Evolutionary conservation across 1,140 invertebrate species (phyloP), one percentile per base, ranked within the genome.

Genomic region (Cheumatopsyche charites): DNA sequence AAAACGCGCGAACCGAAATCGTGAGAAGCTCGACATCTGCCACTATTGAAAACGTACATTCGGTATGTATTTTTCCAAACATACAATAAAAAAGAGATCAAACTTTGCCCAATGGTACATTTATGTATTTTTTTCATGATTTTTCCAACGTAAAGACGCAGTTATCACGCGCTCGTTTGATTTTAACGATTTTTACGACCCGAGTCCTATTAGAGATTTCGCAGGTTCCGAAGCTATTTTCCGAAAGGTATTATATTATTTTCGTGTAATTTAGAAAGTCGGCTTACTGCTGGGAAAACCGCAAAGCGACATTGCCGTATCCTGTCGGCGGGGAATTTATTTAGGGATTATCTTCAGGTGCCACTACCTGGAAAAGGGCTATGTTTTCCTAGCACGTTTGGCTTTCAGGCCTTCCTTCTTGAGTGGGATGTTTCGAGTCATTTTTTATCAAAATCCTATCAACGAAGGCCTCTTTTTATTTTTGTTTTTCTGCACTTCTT

Each of bases 381-480:
- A 25, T 25, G 12, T 25, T 58, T 25, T 58, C 21, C 3, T 12
- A 2, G 2, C 43, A 47, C 43, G 43, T 47, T 47, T 13, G 12
- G 43, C 43, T 4, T 47, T 47, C 13, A 47, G 13, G 15, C 9
- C 29, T 3, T 47, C 3, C 13, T 7, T 2, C 43, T 7, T 13
- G 13, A n/a, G 15, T 6, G 12, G 12, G 41, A 42, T 12, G 41
- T 47, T 13, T 47, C 4, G 12, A 15, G 43, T 47, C 11, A 47
- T 47, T n/a, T 47, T 47, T 47, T 47, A 47, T 47, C 43, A 47
- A 47, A 47, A 47, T 47, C 43, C 43, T 15, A 47, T 47, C 43
- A 47, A 47, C 43, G 43, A 3, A 47, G 13, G 15, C 43, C 43
- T 15, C 43, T 36, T 36, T n/a, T 36, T 36, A 36, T 36, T 36